A percentile compares a stretch with the other conserved stretches of the same genome.
These are phyloP conservation scores for Pseudomyrmex concolor DNA, from an alignment of 1,140 invertebrate species.

Conservation along the genomic window DNA sequence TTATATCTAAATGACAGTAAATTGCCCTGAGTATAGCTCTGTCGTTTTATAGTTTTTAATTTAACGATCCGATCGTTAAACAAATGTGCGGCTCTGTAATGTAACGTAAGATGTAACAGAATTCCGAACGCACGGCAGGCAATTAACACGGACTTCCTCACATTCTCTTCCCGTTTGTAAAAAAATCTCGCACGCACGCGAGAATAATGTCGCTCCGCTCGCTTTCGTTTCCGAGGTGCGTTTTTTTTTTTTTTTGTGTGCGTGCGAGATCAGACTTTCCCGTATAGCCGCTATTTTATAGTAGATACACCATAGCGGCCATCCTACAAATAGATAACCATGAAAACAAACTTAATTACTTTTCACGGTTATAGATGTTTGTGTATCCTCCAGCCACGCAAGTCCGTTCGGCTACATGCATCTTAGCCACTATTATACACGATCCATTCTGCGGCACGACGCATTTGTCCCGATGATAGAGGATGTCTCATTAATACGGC, in stretches of 20 bases:
- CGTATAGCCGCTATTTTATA: not conserved
- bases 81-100: not conserved
- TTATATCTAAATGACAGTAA: constrained; percentile 8
- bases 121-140: not conserved
- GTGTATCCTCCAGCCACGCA: not conserved
- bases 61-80: constrained; percentile 5
- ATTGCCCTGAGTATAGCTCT: not conserved
- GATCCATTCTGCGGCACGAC: constrained; percentile 12
- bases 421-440: constrained; percentile 36
- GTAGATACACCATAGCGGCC: not conserved
- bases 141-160: constrained; percentile 21
- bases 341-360: constrained; percentile 32
- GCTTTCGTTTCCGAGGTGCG: constrained; percentile 27
- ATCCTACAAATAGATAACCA: constrained; percentile 5
- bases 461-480: constrained; percentile 19
- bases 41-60: not conserved
- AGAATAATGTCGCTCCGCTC: not conserved
- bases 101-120: not conserved
- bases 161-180: not conserved
- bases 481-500: constrained; percentile 38
- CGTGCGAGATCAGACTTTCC: constrained; percentile 10
- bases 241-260: too few relatives aligned
- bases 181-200: not conserved
- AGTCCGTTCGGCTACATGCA: constrained; percentile 12
- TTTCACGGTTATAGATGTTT: constrained; percentile 14